Conservation (phyloP, 2,797 vertebrate genomes). For the Phylloscopus collybita region DNA sequence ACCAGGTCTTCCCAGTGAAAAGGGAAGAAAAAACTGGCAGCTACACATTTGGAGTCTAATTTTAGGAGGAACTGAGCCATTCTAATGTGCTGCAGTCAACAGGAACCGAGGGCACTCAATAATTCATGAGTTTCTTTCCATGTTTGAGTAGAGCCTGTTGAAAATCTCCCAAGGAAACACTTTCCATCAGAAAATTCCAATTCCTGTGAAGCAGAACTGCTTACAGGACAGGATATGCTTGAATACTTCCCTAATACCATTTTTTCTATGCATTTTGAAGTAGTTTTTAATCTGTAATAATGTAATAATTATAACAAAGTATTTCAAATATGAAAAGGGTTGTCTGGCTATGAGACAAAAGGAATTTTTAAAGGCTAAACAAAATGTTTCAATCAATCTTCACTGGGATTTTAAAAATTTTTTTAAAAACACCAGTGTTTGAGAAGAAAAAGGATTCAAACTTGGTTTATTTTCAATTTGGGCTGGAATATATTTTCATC, state of each 20-base stretch:
- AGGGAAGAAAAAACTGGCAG: constrained; percentile 4
- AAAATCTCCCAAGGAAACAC: constrained; percentile 13
- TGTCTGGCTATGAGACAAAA: background rate
- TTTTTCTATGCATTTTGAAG: background rate
- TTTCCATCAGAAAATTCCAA: constrained; percentile 5
- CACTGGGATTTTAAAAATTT: background rate
- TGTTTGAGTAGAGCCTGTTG: constrained; percentile 8
- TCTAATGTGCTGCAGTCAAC: constrained; percentile 39
- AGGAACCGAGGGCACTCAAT: constrained; percentile 18
- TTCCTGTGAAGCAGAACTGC: background rate
- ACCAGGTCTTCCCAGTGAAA: background rate
- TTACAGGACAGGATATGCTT: background rate
- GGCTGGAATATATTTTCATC: background rate
- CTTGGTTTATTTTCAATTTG: background rate
- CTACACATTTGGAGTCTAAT: constrained; percentile 1
- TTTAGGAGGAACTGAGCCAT: constrained; percentile 46
- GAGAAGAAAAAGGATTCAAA: background rate
- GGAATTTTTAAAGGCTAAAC: background rate
- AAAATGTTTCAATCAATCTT: background rate
- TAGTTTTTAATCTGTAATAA: background rate
- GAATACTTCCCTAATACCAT: background rate
- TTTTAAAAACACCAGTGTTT: background rate
- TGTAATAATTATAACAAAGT: background rate
- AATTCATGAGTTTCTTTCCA: constrained; percentile 34
- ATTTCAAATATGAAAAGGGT: background rate